Evolutionary conservation across 2,888 invertebrate genomes (phyloP).

Genomic region (Cosmia pyralina): DNA sequence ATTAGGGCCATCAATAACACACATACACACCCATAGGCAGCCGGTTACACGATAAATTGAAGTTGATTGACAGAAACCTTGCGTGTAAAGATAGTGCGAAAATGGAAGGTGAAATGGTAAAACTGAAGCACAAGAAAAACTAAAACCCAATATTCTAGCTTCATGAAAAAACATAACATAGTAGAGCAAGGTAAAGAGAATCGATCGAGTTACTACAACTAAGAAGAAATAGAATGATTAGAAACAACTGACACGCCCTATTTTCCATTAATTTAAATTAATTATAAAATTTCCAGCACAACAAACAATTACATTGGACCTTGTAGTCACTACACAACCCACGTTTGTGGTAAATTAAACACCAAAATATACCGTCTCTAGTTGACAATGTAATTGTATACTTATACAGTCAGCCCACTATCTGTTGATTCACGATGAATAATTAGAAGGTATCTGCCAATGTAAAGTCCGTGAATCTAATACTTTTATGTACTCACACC

Average conservation of each 20-base stretch:
- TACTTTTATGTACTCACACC: conserved; percentile 37
- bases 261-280: conserved; percentile 39
- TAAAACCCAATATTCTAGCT: neutral
- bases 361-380: conserved; percentile 56
- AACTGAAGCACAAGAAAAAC: neutral
- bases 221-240: neutral
- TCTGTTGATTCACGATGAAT: conserved; percentile 61
- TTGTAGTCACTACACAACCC: conserved; percentile 35
- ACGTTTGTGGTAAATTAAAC: conserved; percentile 57
- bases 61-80: neutral
- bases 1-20: conserved; percentile 62
- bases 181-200: neutral
- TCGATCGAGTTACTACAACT: neutral
- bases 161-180: neutral
- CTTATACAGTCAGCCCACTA: conserved; percentile 51
- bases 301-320: conserved; percentile 46
- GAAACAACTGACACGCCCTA: conserved; percentile 29
- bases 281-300: conserved; percentile 41
- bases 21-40: conserved; percentile 4
- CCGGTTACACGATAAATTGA: conserved; percentile 6
- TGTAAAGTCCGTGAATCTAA: conserved; percentile 29
- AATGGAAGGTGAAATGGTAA: neutral
- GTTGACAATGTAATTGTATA: conserved; percentile 56
- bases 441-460: conserved; percentile 61
- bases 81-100: neutral